Base-by-base conservation (phyloP, 1,140 invertebrate genomes). In the Wiebesia pumilae region DNA sequence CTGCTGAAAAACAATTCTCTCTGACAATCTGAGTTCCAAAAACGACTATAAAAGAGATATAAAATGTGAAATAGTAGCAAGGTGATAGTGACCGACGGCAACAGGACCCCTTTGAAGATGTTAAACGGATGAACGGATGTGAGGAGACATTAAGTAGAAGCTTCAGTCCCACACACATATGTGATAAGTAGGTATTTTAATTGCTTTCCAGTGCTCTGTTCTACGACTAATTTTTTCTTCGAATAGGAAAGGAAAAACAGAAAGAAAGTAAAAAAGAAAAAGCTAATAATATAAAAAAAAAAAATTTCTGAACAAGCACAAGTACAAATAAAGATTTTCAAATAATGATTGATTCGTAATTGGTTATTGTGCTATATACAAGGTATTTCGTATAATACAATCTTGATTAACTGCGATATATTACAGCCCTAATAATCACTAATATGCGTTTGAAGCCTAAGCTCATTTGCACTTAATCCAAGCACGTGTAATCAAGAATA, bases 1-100 rank as follows among this genome's bases (percentile, higher is more conserved):
- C n/a, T 62, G 38, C 14, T 79, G 19, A 77, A n/a, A 67, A 82
- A 79, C 10, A 77, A 81, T 81, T 84, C 58, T 27, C 24, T 77
- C n/a, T 65, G n/a, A 71, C 51, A 40, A 38, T 82, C 40, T 54
- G 83, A 83, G 85, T 89, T 89, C 88, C 67, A 65, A 80, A 88
- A 89, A 88, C 54, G 27, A 67, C 84, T 86, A 87, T 89, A 88
- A 89, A 90, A 88, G 85, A 79, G 83, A 88, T 86, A 89, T 90
- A 88, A 89, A 90, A 88, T 83, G 84, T 90, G 81, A 90, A 88
- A 87, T 90, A 89, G 81, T 87, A 88, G 75, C 65, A 78, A 73
- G 43, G 21, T 69, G 65, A 69, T 9, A n/a, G 62, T 58, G 30
- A 65, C 3, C 47, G 14, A 47, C 43, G 30, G 14, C 30, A 35